A percentile compares a stretch with the other conserved stretches of the same genome.
Evolutionary conservation across 2,888 invertebrate genomes (phyloP).

Genomic region (Cephus runcator): DNA sequence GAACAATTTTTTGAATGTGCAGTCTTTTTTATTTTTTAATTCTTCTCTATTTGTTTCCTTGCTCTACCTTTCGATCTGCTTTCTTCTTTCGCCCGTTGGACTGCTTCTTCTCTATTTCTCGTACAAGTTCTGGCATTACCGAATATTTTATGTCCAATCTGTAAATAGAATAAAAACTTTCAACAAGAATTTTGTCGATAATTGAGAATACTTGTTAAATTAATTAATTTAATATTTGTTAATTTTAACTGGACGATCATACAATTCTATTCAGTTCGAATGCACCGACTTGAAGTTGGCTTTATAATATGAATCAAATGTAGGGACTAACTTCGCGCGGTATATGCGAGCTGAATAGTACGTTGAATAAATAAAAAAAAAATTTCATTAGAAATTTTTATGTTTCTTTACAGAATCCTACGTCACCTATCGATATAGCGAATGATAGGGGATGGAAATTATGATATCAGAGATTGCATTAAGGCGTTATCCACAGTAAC

Average conservation of each 20-base stretch:
- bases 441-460: not conserved
- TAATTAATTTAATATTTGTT: too few relatives aligned
- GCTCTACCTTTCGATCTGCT: not conserved
- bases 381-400: not conserved
- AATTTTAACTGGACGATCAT: too few relatives aligned
- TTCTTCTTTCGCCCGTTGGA: not conserved
- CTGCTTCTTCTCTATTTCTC: not conserved
- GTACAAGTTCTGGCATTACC: not conserved
- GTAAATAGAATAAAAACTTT: not conserved
- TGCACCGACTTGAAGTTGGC: not conserved
- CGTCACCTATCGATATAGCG: not conserved
- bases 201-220: not conserved
- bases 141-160: conserved; percentile 3
- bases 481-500: not conserved
- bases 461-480: not conserved
- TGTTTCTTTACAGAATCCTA: not conserved
- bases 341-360: not conserved
- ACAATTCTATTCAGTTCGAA: not conserved
- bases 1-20: not conserved
- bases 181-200: not conserved
- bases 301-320: not conserved
- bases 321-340: not conserved
- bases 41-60: not conserved
- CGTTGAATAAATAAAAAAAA: not conserved
- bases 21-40: not conserved